Base-by-base conservation (phyloP, 2,113 vertebrate species). In the Arenaria interpres region DNA sequence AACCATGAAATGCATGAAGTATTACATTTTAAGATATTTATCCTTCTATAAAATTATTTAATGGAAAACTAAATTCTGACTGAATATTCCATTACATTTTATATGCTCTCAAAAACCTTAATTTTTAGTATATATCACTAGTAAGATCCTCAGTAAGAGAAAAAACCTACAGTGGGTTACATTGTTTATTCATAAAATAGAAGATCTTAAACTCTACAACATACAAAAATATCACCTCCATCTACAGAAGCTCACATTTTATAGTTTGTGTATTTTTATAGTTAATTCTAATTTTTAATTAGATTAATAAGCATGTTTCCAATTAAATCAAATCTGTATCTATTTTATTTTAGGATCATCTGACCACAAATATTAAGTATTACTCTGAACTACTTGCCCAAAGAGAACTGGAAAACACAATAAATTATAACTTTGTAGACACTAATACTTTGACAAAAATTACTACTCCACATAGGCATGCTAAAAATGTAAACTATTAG, bases 41-140 rank as follows among this genome's bases (percentile, higher is more conserved):
- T 37, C n/a, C 59, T 91, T 74, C 62, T 76, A 90, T 73, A 76
- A 93, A 85, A 63, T 41, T 78, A 53, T 90, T 78, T 71, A 80
- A 69, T 68, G 85, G 64, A 93, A 93, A 93, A 87, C 89, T 88
- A 92, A 91, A 71, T 66, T 96, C 84, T 88, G 43, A 85, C 20
- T 93, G 41, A 84, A 28, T 43, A 85, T 74, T 12, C 9, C 80
- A 28, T 60, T 74, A 56, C 50, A 57, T 62, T 96, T 93, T 84
- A 77, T 45, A 79, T 59, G 57, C 50, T 74, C n/a, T 79, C 46
- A 74, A 84, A 53, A 6, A 2, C 3, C 62, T 93, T 78, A 51
- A 15, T 41, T 86, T 96, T 94, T 90, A 91, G 28, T 60, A 77
- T 73, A 6, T 68, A 59, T 80, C 46, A 87, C 63, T 48, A 69